phyloP scores from a whole-genome alignment of 2,888 invertebrate genomes.

The Ephialtes manifestator region DNA sequence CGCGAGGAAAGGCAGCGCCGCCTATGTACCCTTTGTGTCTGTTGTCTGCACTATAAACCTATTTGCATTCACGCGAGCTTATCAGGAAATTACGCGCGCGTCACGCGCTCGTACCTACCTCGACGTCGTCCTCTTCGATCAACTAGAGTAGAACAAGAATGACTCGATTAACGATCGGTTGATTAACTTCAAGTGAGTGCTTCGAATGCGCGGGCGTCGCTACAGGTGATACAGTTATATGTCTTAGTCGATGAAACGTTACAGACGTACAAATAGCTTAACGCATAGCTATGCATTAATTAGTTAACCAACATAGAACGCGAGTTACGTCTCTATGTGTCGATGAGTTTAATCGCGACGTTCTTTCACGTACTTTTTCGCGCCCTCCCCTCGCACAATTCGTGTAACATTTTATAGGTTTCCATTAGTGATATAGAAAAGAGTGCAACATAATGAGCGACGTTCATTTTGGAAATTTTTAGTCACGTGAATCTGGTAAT shows the following conservation, averaged over 20 bases:
- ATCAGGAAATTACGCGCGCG: constrained; percentile 62
- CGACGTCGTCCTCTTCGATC: constrained; percentile 57
- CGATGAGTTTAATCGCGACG: constrained; percentile 24
- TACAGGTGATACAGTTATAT: constrained; percentile 17
- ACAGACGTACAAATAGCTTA: not conserved
- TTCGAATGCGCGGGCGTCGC: constrained; percentile 47
- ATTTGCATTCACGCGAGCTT: constrained; percentile 60
- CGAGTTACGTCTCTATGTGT: constrained; percentile 27
- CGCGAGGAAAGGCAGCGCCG: not conserved
- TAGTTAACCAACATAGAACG: constrained; percentile 21
- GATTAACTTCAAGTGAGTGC: constrained; percentile 53
- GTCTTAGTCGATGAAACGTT: constrained; percentile 36
- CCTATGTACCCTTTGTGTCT: constrained; percentile 3
- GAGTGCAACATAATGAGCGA: no score
- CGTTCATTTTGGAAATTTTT: no score
- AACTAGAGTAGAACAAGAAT: constrained; percentile 42
- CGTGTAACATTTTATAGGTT: not conserved
- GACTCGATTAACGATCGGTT: constrained; percentile 62
- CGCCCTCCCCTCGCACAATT: not conserved
- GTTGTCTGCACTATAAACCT: not conserved
- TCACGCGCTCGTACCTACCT: constrained; percentile 17
- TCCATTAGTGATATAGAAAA: not conserved
- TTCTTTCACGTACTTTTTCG: constrained; percentile 46
- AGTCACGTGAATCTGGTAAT: no score
- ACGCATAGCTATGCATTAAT: constrained; percentile 44